Percentiles rank a stretch among this genome's conserved stretches.
These are phyloP conservation scores for Drosophila lutescens DNA, from an alignment of 2,888 invertebrate species.

Conservation along the genomic window DNA sequence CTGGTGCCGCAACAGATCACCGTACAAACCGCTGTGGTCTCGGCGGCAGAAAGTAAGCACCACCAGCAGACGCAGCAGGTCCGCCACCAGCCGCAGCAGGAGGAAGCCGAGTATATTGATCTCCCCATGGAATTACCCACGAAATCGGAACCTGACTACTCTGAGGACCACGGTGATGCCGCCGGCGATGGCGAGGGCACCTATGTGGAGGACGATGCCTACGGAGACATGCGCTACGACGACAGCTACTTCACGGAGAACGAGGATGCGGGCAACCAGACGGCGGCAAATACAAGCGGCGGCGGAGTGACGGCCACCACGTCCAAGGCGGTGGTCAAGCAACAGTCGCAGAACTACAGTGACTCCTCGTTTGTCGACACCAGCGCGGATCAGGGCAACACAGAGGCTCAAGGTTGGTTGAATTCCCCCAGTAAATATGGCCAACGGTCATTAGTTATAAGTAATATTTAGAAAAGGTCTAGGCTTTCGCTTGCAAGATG, in stretches of 20 bases:
- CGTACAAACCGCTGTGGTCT: constrained; percentile 64
- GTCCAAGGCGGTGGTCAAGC: constrained; percentile 82
- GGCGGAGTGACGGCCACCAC: constrained; percentile 78
- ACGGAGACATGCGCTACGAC: constrained; percentile 87
- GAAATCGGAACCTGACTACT: constrained; percentile 89
- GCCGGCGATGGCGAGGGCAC: constrained; percentile 88
- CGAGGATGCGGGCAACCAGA: constrained; percentile 81
- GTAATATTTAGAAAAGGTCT: constrained; percentile 3
- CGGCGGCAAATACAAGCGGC: constrained; percentile 68
- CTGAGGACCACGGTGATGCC: constrained; percentile 87
- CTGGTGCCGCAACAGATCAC: constrained; percentile 64
- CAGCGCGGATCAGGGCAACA: constrained; percentile 83
- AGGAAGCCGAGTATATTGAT: constrained; percentile 84
- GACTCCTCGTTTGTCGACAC: constrained; percentile 84
- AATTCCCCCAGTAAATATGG: constrained; percentile 34
- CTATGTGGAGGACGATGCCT: constrained; percentile 88
- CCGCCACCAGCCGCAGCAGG: constrained; percentile 72
- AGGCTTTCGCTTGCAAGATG: constrained; percentile 51
- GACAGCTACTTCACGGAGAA: constrained; percentile 85
- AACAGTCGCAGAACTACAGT: constrained; percentile 78
- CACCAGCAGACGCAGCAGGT: constrained; percentile 53
- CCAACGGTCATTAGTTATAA: constrained; percentile 22
- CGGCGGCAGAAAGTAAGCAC: constrained; percentile 51
- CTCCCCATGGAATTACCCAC: constrained; percentile 86
- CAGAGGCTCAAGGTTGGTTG: constrained; percentile 85